Evolutionary conservation across 1,140 invertebrate genomes (phyloP).

Genomic region (Lysiphlebus fabarum): DNA sequence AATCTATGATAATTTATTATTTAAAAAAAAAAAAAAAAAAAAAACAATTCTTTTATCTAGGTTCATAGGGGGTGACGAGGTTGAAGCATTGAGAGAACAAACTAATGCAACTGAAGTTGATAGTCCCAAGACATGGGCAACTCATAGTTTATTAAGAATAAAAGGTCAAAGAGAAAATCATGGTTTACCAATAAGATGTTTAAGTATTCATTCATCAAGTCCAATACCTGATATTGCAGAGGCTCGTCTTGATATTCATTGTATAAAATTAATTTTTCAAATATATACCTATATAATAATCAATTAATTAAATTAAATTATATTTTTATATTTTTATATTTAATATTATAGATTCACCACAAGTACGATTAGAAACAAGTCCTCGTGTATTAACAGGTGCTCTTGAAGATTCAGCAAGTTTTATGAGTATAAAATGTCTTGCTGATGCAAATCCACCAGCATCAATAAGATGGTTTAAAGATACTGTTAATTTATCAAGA

Average conservation of each 20-base stretch:
- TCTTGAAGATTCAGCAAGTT: conserved; percentile 49
- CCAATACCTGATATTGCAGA: conserved; percentile 63
- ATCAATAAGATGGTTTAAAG: conserved; percentile 75
- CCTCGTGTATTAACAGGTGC: conserved; percentile 37
- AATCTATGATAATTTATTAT: neutral
- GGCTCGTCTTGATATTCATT: conserved; percentile 78
- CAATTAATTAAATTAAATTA: neutral
- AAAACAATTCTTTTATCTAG: conserved; percentile 36
- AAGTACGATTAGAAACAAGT: conserved; percentile 46
- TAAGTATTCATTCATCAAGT: conserved; percentile 80
- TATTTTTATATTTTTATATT: conserved; percentile 1
- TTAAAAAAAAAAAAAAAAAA: too few relatives aligned
- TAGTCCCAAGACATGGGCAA: conserved; percentile 77
- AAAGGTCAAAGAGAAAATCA: conserved; percentile 74
- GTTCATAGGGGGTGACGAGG: conserved; percentile 65
- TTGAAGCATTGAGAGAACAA: conserved; percentile 63
- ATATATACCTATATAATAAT: too few relatives aligned
- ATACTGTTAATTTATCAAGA: conserved; percentile 33
- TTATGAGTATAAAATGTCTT: conserved; percentile 72
- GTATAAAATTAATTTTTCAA: too few relatives aligned
- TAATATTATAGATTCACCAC: conserved; percentile 47
- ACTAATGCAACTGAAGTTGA: conserved; percentile 81
- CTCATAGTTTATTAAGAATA: conserved; percentile 75
- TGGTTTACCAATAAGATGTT: conserved; percentile 70
- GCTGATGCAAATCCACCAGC: conserved; percentile 83